Base-by-base conservation (phyloP, 2,113 vertebrate genomes). In the Anoplopoma fimbria region DNA sequence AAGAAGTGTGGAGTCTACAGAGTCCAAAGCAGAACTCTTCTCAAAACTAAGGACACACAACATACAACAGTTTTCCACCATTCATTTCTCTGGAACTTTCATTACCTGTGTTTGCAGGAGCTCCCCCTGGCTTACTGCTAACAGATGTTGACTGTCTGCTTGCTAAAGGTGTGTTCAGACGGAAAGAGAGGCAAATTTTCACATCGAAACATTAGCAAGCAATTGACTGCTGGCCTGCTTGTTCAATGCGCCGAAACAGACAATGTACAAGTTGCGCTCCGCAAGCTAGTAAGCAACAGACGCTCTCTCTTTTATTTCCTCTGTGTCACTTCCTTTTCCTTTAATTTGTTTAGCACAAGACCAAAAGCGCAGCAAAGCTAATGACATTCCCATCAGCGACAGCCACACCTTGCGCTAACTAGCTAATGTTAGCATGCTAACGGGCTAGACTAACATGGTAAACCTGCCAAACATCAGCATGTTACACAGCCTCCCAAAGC, bases 1-100 rank as follows among this genome's bases (percentile, higher is more conserved):
- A 61, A 87, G 65, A 73, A 67, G 76, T 73, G 79, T 64, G 69
- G 75, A 87, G 82, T 74, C 77, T n/a, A 61, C 58, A 60, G 17
- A 53, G 45, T 64, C 57, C 57, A 21, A 29, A 33, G 57, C 60
- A 68, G 40, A 86, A 65, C 64, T 72, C 75, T 36, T 61, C 63
- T 64, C 77, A 70, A 29, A 29, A 74, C 34, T n/a, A 72, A 9
- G 25, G 13, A 70, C n/a, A 33, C 71, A 67, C 40, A 84, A 75
- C 68, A 45, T 3, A 0, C 33, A 83, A n/a, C n/a, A 29, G 25
- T 53, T 79, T 65, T 29, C 27, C 23, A 31, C 17, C 19, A 34
- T 23, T 40, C 12, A 31, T 3, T 69, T n/a, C 34, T 53, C 51
- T 61, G 13, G 2, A 61, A 58, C 27, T 42, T 42, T 31, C 60